Evolutionary conservation across 2,797 vertebrate species (phyloP).

Genomic region (Nyctalus aviator): DNA sequence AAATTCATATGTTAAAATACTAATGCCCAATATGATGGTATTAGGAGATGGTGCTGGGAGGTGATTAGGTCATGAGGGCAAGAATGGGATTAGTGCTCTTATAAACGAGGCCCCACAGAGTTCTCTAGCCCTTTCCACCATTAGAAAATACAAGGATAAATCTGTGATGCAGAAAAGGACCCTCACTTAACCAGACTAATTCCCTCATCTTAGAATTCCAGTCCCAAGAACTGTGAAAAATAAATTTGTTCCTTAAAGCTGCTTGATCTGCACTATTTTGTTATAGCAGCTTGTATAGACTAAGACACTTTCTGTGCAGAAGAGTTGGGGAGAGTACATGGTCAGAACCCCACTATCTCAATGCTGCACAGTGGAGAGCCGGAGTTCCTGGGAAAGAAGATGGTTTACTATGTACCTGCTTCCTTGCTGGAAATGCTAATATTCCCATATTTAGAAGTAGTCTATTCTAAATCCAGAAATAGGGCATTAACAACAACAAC

Average conservation of each 20-base stretch:
- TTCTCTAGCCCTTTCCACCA: not conserved
- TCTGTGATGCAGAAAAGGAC: not conserved
- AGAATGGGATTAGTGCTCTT: not conserved
- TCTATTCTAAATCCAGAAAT: not conserved
- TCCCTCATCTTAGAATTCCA: not conserved
- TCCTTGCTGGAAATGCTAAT: not conserved
- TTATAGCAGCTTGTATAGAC: not conserved
- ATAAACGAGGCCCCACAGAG: not conserved
- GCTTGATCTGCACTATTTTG: not conserved
- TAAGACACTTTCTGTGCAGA: not conserved
- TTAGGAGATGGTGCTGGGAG: not conserved
- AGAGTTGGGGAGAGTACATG: not conserved
- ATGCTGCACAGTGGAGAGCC: not conserved
- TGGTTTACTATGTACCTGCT: not conserved
- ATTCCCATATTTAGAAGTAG: not conserved
- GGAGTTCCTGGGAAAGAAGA: not conserved
- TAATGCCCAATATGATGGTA: not conserved
- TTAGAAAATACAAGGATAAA: not conserved
- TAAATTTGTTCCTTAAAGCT: not conserved
- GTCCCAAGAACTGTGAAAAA: not conserved
- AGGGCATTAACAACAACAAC: not conserved
- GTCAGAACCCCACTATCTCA: not conserved
- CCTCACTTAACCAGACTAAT: not conserved
- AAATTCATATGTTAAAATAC: not conserved
- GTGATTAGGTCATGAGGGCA: not conserved